phyloP scores from a whole-genome alignment of 2,888 invertebrate species.

The Tethea ocularis region DNA sequence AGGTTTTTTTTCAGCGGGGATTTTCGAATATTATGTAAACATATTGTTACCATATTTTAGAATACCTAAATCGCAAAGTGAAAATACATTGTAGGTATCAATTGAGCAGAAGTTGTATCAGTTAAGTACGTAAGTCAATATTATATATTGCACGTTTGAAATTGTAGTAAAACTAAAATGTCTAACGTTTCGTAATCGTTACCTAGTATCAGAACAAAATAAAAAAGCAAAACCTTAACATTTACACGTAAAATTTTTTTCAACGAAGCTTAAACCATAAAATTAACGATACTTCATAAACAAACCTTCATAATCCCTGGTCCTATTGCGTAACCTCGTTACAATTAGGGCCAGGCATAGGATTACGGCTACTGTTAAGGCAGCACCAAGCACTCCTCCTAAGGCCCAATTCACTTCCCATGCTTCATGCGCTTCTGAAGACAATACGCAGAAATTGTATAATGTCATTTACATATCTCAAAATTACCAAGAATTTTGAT shows the following conservation, averaged over 20 bases:
- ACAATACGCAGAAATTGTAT: not conserved
- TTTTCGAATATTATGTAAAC: too few relatives aligned
- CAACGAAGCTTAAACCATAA: conserved; percentile 3
- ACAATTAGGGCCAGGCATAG: conserved; percentile 86
- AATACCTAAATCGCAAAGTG: too few relatives aligned
- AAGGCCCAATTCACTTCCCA: conserved; percentile 80
- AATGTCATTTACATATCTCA: too few relatives aligned
- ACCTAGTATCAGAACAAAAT: not conserved
- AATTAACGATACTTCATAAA: conserved; percentile 31
- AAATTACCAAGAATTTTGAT: too few relatives aligned
- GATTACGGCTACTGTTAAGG: conserved; percentile 87
- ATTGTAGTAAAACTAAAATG: not conserved
- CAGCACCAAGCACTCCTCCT: conserved; percentile 88
- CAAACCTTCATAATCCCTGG: conserved; percentile 77
- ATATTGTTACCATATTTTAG: too few relatives aligned
- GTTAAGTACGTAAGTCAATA: too few relatives aligned
- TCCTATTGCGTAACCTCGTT: conserved; percentile 82
- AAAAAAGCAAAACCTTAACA: not conserved
- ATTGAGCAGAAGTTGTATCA: too few relatives aligned
- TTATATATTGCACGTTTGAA: too few relatives aligned
- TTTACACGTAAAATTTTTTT: conserved; percentile 4
- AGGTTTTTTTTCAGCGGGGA: not conserved
- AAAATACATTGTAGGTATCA: too few relatives aligned
- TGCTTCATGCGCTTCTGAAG: conserved; percentile 70
- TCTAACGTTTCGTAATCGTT: not conserved